These are phyloP conservation scores for Channa striata DNA, from an alignment of 2,797 vertebrate genomes.

Conservation along the genomic window DNA sequence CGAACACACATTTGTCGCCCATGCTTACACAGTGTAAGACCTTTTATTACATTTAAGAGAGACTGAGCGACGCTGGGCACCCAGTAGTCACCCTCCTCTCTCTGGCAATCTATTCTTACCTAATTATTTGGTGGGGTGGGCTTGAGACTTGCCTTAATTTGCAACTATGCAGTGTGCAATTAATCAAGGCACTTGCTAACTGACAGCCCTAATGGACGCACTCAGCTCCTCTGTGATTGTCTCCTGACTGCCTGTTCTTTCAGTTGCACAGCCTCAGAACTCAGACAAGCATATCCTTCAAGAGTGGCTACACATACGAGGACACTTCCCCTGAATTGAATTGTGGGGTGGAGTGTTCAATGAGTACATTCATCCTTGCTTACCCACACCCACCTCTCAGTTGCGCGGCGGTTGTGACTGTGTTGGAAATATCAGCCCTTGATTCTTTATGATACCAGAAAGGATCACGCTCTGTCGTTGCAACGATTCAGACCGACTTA, in stretches of 20 bases:
- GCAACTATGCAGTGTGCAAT: constrained; percentile 75
- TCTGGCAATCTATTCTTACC: constrained; percentile 77
- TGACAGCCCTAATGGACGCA: constrained; percentile 82
- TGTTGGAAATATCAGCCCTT: constrained; percentile 52
- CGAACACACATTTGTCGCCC: constrained; percentile 24
- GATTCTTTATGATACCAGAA: constrained; percentile 47
- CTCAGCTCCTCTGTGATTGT: constrained; percentile 76
- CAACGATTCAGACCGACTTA: constrained; percentile 12
- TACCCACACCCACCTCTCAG: constrained; percentile 57
- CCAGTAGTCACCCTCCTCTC: constrained; percentile 58
- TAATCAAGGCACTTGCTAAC: constrained; percentile 78
- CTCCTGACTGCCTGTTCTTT: constrained; percentile 71
- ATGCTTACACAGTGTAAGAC: constrained; percentile 49
- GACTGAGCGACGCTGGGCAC: constrained; percentile 44
- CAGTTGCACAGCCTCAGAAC: constrained; percentile 50
- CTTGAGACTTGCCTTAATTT: constrained; percentile 79
- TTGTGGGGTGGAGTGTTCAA: constrained; percentile 52
- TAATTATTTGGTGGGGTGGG: constrained; percentile 74
- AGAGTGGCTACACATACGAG: constrained; percentile 59
- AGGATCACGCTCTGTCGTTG: constrained; percentile 5
- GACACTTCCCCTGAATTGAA: constrained; percentile 67
- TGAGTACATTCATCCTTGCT: constrained; percentile 64
- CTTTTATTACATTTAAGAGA: constrained; percentile 66
- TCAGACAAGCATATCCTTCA: constrained; percentile 77
- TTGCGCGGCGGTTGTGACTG: constrained; percentile 47